Evolutionary conservation across 2,797 vertebrate species (phyloP), one percentile per base, ranked within the genome.

Genomic region (Perodicticus potto): DNA sequence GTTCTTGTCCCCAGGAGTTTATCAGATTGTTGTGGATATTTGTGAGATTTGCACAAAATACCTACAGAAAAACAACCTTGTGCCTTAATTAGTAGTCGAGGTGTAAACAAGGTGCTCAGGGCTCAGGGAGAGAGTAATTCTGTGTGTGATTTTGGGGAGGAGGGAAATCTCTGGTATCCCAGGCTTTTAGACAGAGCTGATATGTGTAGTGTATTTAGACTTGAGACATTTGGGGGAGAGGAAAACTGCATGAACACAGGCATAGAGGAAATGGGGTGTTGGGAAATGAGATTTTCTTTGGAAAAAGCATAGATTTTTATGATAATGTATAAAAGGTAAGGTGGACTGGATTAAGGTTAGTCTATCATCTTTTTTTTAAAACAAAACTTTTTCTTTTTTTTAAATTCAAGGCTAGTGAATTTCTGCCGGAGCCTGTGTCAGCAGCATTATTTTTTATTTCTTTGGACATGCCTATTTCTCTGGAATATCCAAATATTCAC

Each of bases 401-500:
- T 69, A 0, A 34, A 63, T 94, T 96, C 61, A 98, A 99, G 99
- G 99, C 99, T 0, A 97, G 97, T 96, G 98, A 98, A 70, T 98
- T 99, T 98, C 98, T 99, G 91, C 99, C 99, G 4, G 99, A 99
- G 96, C 99, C 97, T 92, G 97, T 99, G 87, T 98, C 98, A 96
- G 98, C 98, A 0, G 99, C 99, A 67, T 97, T 99, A 85, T 99
- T 99, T 95, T 98, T 99, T 86, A 97, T 99, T 29, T 99, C 99
- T 95, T 96, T 99, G 99, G 99, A 99, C 90, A 92, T 98, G 89
- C 98, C 99, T 57, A 97, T 99, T 96, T 99, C 99, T 83, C 97
- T 98, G 97, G 98, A 99, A 63, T 99, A 99, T 95, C 99, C 99
- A 94, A 98, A 98, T 95, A 95, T 99, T 94, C 99, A 99, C 2